A percentile compares a stretch with the other conserved stretches of the same genome.
Conservation (phyloP, 2,113 vertebrate species). For the Gallinago media region DNA sequence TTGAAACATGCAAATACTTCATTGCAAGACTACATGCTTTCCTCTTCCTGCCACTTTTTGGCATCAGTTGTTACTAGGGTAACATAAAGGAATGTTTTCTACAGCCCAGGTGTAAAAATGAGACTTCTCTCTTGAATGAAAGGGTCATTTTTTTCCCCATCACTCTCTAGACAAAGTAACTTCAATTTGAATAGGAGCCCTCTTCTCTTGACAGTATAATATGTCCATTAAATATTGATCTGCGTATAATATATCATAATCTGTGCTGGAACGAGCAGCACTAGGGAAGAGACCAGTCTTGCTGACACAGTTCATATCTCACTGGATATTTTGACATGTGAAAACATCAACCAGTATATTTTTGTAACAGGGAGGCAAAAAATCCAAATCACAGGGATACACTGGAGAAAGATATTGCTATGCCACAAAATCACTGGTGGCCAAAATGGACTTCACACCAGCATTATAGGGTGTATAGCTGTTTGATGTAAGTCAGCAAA, state of each 20-base stretch:
- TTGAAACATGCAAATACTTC: not conserved
- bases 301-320: constrained; percentile 26
- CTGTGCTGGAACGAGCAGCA: not conserved
- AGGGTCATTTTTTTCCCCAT: not conserved
- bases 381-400: not conserved
- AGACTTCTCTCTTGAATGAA: not conserved
- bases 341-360: constrained; percentile 4
- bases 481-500: not conserved
- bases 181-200: constrained; percentile 1
- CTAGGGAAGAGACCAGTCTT: not conserved
- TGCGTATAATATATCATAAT: not conserved
- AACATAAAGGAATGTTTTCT: not conserved
- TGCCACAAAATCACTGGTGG: not conserved
- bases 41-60: not conserved
- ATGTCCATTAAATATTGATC: constrained; percentile 59
- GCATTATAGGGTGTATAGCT: not conserved
- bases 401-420: not conserved
- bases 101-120: not conserved
- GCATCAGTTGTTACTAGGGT: not conserved
- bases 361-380: not conserved
- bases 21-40: not conserved
- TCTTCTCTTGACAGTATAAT: constrained; percentile 5
- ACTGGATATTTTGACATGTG: constrained; percentile 40
- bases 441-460: not conserved
- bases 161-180: not conserved